A percentile compares a stretch with the other conserved stretches of the same genome.
phyloP scores from a whole-genome alignment of 1,140 invertebrate species.

The Drosophila ohnishii region DNA sequence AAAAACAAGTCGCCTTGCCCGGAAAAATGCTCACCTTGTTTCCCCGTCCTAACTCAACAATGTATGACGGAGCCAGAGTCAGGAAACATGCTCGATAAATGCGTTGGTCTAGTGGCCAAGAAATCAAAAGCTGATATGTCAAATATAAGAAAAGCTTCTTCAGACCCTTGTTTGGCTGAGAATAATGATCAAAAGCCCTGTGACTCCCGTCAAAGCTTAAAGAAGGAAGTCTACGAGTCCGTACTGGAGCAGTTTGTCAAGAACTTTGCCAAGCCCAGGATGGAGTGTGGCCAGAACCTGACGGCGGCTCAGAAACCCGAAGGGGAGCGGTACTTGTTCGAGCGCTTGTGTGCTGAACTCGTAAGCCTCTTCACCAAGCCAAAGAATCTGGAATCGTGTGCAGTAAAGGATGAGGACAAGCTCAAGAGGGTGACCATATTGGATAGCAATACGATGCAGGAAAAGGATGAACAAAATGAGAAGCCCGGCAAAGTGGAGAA shows the following conservation, averaged over 20 bases:
- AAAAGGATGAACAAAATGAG: not conserved
- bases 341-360: slow-evolving; percentile 12
- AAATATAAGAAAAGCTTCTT: not conserved
- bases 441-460: not conserved
- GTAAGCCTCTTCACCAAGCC: not conserved
- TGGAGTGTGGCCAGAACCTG: not conserved
- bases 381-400: not conserved
- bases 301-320: not conserved
- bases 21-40: not conserved
- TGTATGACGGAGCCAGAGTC: not conserved
- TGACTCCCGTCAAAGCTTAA: not conserved
- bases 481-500: not conserved
- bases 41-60: no score
- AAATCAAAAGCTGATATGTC: not conserved
- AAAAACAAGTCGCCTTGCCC: not conserved
- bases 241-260: slow-evolving; percentile 10
- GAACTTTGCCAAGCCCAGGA: not conserved
- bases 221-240: slow-evolving; percentile 15
- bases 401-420: not conserved
- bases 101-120: not conserved
- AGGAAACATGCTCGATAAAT: not conserved
- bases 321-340: not conserved
- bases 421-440: not conserved
- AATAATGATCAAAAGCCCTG: no score
- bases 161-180: not conserved